These are phyloP conservation scores for Hanleya hanleyi DNA, from an alignment of 2,888 invertebrate genomes.

Conservation along the genomic window DNA sequence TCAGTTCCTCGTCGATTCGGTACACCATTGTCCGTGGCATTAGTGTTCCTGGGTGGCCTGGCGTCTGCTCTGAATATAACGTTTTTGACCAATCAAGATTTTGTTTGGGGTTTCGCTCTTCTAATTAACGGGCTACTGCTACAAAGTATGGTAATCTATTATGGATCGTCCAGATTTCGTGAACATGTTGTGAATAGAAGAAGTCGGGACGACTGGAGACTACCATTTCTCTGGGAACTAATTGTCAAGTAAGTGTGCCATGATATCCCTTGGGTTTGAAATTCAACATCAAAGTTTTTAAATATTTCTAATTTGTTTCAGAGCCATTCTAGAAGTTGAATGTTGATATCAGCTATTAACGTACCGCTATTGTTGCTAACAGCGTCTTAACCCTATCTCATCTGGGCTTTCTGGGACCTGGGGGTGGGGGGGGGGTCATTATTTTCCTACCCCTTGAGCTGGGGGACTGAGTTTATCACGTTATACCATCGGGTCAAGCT, in stretches of 20 bases:
- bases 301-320: too few species aligned
- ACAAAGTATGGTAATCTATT: constrained; percentile 54
- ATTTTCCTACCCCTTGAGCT: too few species aligned
- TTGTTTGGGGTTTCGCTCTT: constrained; percentile 68
- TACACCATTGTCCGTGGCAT: constrained; percentile 45
- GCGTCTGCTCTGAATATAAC: constrained; percentile 59
- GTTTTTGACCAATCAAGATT: constrained; percentile 67
- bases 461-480: too few species aligned
- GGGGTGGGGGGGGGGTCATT: too few species aligned
- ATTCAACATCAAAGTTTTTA: too few species aligned
- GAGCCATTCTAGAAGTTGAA: too few species aligned
- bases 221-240: constrained; percentile 57
- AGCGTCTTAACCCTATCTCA: too few species aligned
- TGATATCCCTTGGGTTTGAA: too few species aligned
- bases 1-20: constrained; percentile 54
- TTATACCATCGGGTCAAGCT: too few species aligned
- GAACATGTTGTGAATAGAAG: constrained; percentile 53
- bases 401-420: too few species aligned
- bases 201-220: constrained; percentile 59
- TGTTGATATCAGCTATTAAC: too few species aligned
- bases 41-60: constrained; percentile 55
- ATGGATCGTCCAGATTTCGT: constrained; percentile 52
- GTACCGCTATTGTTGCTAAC: too few species aligned
- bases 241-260: constrained; percentile 57
- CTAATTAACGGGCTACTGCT: constrained; percentile 63